Base-by-base conservation (phyloP, 2,888 invertebrate genomes). In the Sialis fuliginosa region DNA sequence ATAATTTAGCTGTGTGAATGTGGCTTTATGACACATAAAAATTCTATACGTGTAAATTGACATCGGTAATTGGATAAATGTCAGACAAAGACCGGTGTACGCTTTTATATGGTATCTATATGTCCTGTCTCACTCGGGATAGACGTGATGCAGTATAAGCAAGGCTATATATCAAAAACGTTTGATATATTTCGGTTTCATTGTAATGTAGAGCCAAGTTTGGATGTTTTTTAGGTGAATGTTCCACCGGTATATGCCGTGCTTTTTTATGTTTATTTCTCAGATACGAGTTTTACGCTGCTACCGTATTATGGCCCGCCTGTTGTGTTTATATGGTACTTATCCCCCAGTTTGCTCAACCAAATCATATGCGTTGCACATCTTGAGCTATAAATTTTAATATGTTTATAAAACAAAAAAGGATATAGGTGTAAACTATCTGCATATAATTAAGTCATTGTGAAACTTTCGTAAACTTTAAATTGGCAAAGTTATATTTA, bases 211-310 rank as follows among this genome's bases (percentile, higher is more conserved):
- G 37, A n/a, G 12, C 10, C 37, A 37, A 12, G 37, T 37, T 37
- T 37, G 37, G 12, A 37, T 37, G n/a, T 37, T 12, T 37, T 37
- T 37, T 37, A 12, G 37, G 37, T 37, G 37, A 10, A 37, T 37
- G 12, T 37, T 10, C 22, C 22, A 22, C 22, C 22, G 22, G 22
- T 22, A 22, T 22, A 22, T 10, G 13, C 39, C 31, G 33, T 33
- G 34, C 33, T 33, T 43, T 43, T 30, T 43, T 43, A 43, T 43
- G 34, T 43, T 43, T 43, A 43, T 43, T 12, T 43, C 34, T 43
- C 12, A 33, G 43, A 43, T 34, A 30, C n/a, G 12, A 43, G n/a
- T 30, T 43, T 9, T 43, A 33, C 13, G n/a, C 12, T 43, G 30
- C 31, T 42, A 42, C 31, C 9, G 32, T 42, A 43, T 8, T 43